A percentile compares a stretch with the other conserved stretches of the same genome.
phyloP scores from a whole-genome alignment of 2,113 vertebrate genomes.

The Thomomys bottae region DNA sequence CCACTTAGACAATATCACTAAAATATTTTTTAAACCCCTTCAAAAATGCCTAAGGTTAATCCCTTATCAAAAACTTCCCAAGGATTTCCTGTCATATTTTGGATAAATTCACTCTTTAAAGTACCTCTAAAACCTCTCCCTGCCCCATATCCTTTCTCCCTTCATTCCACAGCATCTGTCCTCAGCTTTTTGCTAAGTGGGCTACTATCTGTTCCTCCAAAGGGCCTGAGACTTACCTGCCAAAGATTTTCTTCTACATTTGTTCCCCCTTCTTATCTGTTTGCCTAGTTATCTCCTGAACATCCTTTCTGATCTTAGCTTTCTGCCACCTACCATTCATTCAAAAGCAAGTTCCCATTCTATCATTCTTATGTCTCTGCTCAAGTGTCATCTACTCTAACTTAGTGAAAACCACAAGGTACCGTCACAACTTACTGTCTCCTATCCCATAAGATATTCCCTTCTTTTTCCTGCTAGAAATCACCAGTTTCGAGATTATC shows the following conservation, averaged over 20 bases:
- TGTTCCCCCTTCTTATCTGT: neutral
- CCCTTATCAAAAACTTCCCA: conserved; percentile 21
- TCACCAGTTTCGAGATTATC: conserved; percentile 30
- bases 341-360: neutral
- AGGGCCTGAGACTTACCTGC: conserved; percentile 9
- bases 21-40: conserved; percentile 24
- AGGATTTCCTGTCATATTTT: neutral
- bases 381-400: neutral
- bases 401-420: neutral
- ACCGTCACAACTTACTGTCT: neutral
- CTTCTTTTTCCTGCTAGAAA: neutral
- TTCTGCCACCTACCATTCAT: neutral
- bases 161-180: neutral
- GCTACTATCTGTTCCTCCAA: neutral
- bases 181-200: neutral
- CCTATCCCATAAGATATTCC: neutral
- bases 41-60: neutral
- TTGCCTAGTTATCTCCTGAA: neutral
- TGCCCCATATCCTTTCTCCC: neutral
- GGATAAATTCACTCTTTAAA: conserved; percentile 34
- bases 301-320: neutral
- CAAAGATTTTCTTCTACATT: neutral
- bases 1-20: neutral
- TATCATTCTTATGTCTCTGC: neutral
- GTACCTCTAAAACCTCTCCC: neutral